Conservation (phyloP, 2,888 invertebrate species). For the Alentia gelatinosa region DNA sequence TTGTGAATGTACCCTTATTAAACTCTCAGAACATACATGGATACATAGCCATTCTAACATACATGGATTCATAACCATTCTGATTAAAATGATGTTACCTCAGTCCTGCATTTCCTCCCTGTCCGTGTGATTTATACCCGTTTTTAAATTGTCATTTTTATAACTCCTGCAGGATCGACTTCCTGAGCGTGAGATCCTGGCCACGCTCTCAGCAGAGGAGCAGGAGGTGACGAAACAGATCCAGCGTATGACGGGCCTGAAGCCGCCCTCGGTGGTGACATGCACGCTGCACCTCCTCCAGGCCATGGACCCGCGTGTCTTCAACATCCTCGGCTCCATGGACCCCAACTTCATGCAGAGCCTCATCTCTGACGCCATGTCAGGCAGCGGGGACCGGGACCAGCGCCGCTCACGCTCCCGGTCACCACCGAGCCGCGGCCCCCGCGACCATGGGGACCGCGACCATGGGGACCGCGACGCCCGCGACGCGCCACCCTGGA, state of each 20-base stretch:
- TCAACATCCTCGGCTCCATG: slow-evolving; percentile 46
- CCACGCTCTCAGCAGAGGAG: slow-evolving; percentile 6
- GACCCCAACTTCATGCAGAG: slow-evolving; percentile 53
- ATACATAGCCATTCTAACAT: too few relatives aligned
- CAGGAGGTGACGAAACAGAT: not conserved
- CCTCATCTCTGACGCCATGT: slow-evolving; percentile 40
- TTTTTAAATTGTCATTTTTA: too few relatives aligned
- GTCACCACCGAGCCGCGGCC: not conserved
- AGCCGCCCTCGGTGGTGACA: not conserved
- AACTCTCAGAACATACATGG: too few relatives aligned
- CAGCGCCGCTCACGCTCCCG: not conserved
- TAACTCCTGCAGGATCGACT: not conserved
- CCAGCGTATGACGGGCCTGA: slow-evolving; percentile 39
- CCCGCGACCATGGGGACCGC: not conserved
- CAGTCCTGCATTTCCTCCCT: too few relatives aligned
- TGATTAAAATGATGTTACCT: too few relatives aligned
- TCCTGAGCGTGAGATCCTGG: not conserved
- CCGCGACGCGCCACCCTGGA: not conserved
- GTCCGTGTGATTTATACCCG: too few relatives aligned
- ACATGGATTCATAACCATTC: too few relatives aligned
- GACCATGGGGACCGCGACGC: too few relatives aligned
- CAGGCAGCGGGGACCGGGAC: not conserved
- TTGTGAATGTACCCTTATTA: too few relatives aligned
- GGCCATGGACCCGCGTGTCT: slow-evolving; percentile 38
- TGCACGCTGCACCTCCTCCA: slow-evolving; percentile 38